Conservation (phyloP, 92 coral and sea anemone genomes). For the Zoanthus sansibaricus region DNA sequence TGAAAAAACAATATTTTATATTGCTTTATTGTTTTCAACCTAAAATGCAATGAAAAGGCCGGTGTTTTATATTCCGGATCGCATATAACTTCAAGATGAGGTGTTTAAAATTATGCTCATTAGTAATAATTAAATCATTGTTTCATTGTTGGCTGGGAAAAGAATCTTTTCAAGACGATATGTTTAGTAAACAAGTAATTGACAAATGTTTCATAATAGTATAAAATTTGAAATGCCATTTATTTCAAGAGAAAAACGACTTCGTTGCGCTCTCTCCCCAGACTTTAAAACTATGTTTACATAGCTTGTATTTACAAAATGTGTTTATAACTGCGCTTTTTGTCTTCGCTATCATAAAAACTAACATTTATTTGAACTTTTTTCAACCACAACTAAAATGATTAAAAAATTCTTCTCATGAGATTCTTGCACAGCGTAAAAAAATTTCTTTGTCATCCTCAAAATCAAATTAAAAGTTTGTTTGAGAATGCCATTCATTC, state of each 20-base stretch:
- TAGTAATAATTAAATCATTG: neutral
- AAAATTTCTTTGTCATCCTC: no score
- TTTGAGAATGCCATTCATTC: no score
- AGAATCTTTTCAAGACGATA: neutral
- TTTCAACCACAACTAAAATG: no score
- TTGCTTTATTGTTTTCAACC: neutral
- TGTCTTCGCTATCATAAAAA: neutral
- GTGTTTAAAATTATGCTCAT: neutral
- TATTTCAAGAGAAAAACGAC: neutral
- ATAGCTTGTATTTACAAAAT: neutral
- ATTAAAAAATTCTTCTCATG: no score
- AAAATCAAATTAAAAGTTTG: no score
- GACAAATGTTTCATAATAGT: neutral
- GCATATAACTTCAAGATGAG: neutral
- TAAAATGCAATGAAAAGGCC: neutral
- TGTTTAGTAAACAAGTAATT: constrained; percentile 10
- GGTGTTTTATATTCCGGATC: neutral
- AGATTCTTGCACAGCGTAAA: no score
- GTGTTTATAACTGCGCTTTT: no score
- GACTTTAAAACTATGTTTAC: neutral
- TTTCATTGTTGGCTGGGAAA: neutral
- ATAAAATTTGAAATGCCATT: neutral
- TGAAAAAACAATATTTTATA: neutral
- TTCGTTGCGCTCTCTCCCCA: neutral
- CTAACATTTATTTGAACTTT: no score